Evolutionary conservation across 1,140 invertebrate genomes (phyloP).

Genomic region (Camponotus pennsylvanicus): DNA sequence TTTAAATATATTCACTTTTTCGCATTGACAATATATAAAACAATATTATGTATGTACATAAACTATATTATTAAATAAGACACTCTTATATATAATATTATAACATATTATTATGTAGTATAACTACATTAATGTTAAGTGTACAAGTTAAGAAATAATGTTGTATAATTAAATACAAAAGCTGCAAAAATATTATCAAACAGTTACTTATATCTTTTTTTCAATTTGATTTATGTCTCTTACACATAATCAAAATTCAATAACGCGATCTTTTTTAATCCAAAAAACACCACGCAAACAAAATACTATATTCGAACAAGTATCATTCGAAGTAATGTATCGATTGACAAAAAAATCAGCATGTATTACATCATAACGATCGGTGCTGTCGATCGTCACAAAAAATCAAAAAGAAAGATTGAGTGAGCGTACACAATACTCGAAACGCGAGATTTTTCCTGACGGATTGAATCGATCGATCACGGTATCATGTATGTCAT

Average conservation of each 20-base stretch:
- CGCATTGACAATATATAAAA: background rate
- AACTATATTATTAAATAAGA: too few species aligned
- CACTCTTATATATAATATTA: too few species aligned
- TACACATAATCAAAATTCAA: background rate
- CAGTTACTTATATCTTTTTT: background rate
- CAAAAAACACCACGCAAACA: background rate
- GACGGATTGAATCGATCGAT: constrained; percentile 34
- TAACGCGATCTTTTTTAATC: background rate
- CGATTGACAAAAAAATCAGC: background rate
- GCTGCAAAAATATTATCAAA: background rate
- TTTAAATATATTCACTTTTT: too few species aligned
- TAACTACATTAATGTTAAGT: background rate
- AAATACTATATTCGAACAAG: background rate
- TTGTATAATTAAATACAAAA: background rate
- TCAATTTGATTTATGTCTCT: background rate
- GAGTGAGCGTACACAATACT: background rate
- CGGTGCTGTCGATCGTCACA: background rate
- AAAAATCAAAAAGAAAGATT: background rate
- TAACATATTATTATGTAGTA: background rate
- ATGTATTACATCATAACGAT: constrained; percentile 19
- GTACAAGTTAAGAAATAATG: background rate
- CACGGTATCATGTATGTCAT: background rate
- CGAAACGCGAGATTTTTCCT: background rate
- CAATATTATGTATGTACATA: too few species aligned
- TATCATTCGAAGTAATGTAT: background rate